Base-by-base conservation (phyloP, 2,888 invertebrate genomes). In the Hypolimnas misippus region DNA sequence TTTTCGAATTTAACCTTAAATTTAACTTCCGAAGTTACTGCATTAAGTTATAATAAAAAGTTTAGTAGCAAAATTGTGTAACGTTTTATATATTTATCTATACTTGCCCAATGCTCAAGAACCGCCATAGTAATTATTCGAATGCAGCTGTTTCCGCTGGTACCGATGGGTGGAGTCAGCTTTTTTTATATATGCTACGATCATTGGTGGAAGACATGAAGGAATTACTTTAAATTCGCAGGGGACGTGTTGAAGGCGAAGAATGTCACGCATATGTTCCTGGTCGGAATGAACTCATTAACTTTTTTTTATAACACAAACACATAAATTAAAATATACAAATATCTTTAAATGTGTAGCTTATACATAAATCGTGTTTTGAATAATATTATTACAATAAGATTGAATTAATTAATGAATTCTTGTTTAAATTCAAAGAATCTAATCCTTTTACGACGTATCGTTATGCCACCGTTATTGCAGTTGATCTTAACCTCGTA, bases 221-320 rank as follows among this genome's bases (percentile, higher is more conserved):
- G 73, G 83, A 85, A 89, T 90, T 89, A 89, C 84, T 89, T 91
- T 86, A 89, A 92, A 91, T 89, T 90, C 84, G 87, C 77, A 83
- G 82, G 87, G 86, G 87, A 87, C 74, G 79, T 82, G 85, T 84
- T 83, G 86, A 85, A 81, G 82, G 81, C 74, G 73, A 82, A 77
- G 87, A 89, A 91, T 87, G 87, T 84, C 79, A 76, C 87, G 82
- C 89, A 89, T 89, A 82, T 91, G 89, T 84, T 86, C 74, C 68
- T 78, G 74, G 75, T 73, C 69, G 76, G 78, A 78, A 79, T 82
- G 75, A 76, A 77, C 76, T 78, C 74, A 50, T 69, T 70, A 69
- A 63, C 44, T 66, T 67, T 71, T 69, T 72, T 52, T 52, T 52
- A 16, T 42, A 46, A 50, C 58, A 64, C 57, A 67, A 67, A 49